Evolutionary conservation across 2,113 vertebrate species (phyloP).

Genomic region (Phalacrocorax aristotelis): DNA sequence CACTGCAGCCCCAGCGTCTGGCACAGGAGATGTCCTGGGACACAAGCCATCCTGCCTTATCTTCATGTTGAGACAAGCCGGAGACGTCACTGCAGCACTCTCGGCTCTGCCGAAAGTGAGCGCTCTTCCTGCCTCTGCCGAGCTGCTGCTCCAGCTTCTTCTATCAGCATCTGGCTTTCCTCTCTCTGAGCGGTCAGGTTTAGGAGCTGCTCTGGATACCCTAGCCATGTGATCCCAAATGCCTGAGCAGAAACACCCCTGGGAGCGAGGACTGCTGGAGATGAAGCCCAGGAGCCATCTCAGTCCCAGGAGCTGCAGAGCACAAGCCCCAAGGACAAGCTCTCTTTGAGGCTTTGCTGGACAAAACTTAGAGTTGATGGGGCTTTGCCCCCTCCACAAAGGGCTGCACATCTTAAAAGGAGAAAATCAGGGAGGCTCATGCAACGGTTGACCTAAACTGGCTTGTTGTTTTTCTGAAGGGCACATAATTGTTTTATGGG

Average conservation of each 20-base stretch:
- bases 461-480: background rate
- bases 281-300: background rate
- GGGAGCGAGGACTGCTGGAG: background rate
- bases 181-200: background rate
- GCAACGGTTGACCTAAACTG: background rate
- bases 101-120: background rate
- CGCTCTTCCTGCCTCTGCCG: background rate
- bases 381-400: background rate
- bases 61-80: background rate
- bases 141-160: background rate
- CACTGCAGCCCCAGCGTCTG: background rate
- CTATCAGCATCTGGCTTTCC: background rate
- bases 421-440: fast-evolving
- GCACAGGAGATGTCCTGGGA: background rate
- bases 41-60: background rate
- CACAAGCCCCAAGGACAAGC: background rate
- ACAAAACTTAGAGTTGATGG: background rate
- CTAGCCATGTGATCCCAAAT: background rate
- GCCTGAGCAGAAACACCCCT: background rate
- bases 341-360: background rate
- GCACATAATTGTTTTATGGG: background rate
- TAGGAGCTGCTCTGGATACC: background rate
- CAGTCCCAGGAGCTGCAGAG: background rate
- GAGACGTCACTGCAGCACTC: background rate
- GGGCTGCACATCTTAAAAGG: background rate